phyloP scores from a whole-genome alignment of 2,113 vertebrate species.

The Danio rerio region DNA sequence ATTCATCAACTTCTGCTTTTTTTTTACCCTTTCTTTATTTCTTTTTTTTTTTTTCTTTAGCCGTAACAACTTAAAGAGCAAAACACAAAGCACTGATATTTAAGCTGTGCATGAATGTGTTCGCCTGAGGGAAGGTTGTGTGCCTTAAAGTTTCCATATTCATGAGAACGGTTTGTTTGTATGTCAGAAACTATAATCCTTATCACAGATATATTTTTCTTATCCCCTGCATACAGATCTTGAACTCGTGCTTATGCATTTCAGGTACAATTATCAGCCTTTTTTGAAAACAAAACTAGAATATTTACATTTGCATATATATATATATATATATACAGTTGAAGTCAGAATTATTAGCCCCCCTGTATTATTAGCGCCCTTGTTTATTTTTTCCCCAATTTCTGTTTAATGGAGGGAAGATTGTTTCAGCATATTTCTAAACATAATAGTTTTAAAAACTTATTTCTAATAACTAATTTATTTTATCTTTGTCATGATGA shows the following conservation, averaged over 20 bases:
- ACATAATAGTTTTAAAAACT: too few relatives aligned
- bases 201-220: constrained; percentile 28
- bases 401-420: too few relatives aligned
- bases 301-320: too few relatives aligned
- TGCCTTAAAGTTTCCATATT: constrained; percentile 51
- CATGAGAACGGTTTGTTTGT: constrained; percentile 48
- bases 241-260: neutral
- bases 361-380: too few relatives aligned
- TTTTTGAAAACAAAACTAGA: neutral
- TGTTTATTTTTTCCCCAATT: too few relatives aligned
- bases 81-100: constrained; percentile 51
- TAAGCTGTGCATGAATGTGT: constrained; percentile 40
- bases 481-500: too few relatives aligned
- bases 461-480: too few relatives aligned
- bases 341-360: too few relatives aligned
- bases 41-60: neutral
- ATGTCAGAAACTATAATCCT: constrained; percentile 31
- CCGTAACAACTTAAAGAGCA: constrained; percentile 53
- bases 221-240: constrained; percentile 23
- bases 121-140: constrained; percentile 34
- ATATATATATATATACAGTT: too few relatives aligned
- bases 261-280: neutral
- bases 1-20: constrained; percentile 51
- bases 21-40: too few relatives aligned
- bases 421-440: too few relatives aligned